Evolutionary conservation across 2,888 invertebrate genomes (phyloP).

Genomic region (Parthenolecanium corni): DNA sequence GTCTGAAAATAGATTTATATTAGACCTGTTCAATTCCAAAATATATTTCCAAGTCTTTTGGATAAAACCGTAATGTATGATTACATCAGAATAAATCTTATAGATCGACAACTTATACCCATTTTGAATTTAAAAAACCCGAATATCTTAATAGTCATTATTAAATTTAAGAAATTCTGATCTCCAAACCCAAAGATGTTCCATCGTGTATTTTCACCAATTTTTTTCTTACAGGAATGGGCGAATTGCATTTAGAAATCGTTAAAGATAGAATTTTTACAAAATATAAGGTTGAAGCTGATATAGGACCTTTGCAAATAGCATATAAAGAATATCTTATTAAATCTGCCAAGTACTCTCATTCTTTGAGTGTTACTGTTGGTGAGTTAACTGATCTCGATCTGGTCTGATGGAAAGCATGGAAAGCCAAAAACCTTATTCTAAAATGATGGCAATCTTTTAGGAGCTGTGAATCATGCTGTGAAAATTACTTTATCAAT

Average conservation of each 20-base stretch:
- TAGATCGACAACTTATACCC: no score
- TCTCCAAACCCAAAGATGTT: no score
- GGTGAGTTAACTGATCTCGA: background rate
- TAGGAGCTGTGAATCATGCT: background rate
- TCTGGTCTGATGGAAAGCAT: background rate
- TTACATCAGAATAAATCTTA: no score
- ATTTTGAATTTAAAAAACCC: no score
- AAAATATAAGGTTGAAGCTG: slow-evolving; percentile 84
- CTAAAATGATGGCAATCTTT: background rate
- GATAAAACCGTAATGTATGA: no score
- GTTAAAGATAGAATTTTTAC: slow-evolving; percentile 74
- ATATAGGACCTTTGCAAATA: slow-evolving; percentile 82
- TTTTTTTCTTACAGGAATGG: slow-evolving; percentile 61
- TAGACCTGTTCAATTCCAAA: no score
- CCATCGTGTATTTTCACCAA: background rate
- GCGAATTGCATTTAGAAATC: slow-evolving; percentile 91
- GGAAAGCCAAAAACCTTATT: background rate
- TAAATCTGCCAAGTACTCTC: slow-evolving; percentile 41
- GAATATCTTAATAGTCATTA: no score
- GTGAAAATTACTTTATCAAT: slow-evolving; percentile 48
- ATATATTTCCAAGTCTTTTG: no score
- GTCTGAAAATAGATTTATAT: no score
- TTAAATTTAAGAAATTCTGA: no score
- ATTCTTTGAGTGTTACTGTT: slow-evolving; percentile 33
- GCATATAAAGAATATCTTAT: slow-evolving; percentile 72